These are phyloP conservation scores for Trinorchestia longiramus DNA, from an alignment of 1,140 invertebrate genomes.

Conservation along the genomic window DNA sequence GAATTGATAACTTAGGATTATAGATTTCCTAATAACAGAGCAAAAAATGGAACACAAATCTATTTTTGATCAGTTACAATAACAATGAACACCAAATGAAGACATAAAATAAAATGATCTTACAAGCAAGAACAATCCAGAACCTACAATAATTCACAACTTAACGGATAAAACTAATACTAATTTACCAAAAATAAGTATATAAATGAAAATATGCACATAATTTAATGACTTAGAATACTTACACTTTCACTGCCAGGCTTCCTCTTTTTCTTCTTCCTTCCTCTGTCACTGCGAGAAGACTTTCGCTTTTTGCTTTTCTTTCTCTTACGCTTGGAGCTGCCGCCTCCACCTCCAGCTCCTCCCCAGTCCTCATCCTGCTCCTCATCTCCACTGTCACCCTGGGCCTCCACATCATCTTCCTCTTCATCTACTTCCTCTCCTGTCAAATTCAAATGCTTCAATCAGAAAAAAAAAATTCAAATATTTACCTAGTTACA, in stretches of 20 bases:
- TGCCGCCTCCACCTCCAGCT: conserved; percentile 53
- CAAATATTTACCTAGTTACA: too few species aligned
- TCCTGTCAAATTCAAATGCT: conserved; percentile 37
- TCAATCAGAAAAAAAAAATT: background rate
- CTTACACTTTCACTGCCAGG: conserved; percentile 78
- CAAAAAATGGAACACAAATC: too few species aligned
- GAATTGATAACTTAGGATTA: too few species aligned
- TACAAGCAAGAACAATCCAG: too few species aligned
- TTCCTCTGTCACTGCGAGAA: conserved; percentile 87
- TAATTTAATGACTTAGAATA: background rate
- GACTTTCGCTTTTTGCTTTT: conserved; percentile 93
- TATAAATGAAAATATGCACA: too few species aligned
- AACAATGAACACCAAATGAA: too few species aligned
- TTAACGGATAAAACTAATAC: too few species aligned
- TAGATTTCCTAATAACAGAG: too few species aligned
- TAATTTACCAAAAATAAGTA: too few species aligned
- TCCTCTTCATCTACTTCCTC: conserved; percentile 66
- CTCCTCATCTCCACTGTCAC: conserved; percentile 67
- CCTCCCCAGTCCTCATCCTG: conserved; percentile 66
- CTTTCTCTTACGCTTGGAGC: conserved; percentile 72
- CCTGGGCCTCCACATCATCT: conserved; percentile 66
- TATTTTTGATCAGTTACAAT: too few species aligned
- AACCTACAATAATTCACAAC: too few species aligned
- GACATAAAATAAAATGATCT: too few species aligned
- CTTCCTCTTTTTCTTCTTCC: conserved; percentile 92